These are phyloP conservation scores for Heterocephalus glaber DNA, from an alignment of 2,113 vertebrate species.

Conservation along the genomic window DNA sequence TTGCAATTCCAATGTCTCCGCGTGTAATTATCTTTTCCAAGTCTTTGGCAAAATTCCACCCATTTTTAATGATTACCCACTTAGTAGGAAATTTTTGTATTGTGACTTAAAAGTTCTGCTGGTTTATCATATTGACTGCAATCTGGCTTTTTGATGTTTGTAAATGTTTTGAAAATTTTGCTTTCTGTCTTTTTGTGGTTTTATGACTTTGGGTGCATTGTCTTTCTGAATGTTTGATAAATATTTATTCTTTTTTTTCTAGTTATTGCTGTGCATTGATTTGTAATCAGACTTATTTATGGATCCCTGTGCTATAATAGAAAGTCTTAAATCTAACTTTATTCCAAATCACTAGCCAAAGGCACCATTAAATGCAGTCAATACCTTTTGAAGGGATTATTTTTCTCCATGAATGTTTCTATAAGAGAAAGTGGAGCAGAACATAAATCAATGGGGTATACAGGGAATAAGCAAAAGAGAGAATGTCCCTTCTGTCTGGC, in stretches of 20 bases:
- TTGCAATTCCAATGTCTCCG: neutral
- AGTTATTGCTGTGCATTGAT: neutral
- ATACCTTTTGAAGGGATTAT: neutral
- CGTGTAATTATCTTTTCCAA: neutral
- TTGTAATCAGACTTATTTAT: neutral
- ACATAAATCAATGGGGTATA: neutral
- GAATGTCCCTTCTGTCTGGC: neutral
- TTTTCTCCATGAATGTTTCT: neutral
- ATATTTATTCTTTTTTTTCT: neutral
- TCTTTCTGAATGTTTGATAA: too few relatives aligned
- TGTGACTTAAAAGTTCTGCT: neutral
- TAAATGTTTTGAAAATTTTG: neutral
- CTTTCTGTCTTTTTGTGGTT: neutral
- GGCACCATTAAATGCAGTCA: neutral
- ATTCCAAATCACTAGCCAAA: neutral
- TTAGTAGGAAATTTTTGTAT: too few relatives aligned
- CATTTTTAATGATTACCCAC: neutral
- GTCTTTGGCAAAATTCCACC: neutral
- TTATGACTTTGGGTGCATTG: rapidly evolving
- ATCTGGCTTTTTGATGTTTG: neutral
- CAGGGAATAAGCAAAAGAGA: neutral
- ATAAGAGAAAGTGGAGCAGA: neutral
- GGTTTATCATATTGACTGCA: rapidly evolving
- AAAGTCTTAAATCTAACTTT: neutral
- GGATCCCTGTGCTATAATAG: rapidly evolving